Evolutionary conservation across 2,888 invertebrate genomes (phyloP).

Genomic region (Drosophila suboccidentalis): DNA sequence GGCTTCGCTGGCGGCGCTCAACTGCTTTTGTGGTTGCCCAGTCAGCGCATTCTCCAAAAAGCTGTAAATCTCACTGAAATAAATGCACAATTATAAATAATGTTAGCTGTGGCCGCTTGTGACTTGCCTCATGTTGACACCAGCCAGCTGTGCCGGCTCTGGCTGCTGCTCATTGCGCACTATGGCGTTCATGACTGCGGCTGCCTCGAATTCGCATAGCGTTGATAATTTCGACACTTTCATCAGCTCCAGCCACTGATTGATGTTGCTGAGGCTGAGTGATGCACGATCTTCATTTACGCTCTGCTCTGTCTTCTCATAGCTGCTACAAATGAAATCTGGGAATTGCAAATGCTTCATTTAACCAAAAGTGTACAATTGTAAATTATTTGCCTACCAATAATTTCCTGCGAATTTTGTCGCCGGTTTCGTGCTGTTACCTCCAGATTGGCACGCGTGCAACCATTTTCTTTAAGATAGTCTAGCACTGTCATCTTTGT

Average conservation of each 20-base stretch:
- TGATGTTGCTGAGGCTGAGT: slow-evolving; percentile 71
- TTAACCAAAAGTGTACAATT: background rate
- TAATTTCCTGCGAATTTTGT: slow-evolving; percentile 6
- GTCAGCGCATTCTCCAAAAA: slow-evolving; percentile 80
- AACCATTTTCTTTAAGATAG: slow-evolving; percentile 43
- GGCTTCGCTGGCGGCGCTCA: slow-evolving; percentile 64
- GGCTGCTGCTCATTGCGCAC: slow-evolving; percentile 71
- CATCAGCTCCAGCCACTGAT: slow-evolving; percentile 77
- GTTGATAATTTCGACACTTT: slow-evolving; percentile 51
- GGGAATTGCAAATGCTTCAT: background rate
- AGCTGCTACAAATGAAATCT: slow-evolving; percentile 72
- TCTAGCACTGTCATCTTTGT: slow-evolving; percentile 28
- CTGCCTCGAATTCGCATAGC: slow-evolving; percentile 75
- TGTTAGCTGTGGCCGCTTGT: background rate
- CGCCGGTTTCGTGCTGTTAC: slow-evolving; percentile 9
- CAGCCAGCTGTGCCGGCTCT: slow-evolving; percentile 39
- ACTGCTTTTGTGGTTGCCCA: slow-evolving; percentile 78
- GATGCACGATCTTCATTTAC: slow-evolving; percentile 77
- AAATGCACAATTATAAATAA: background rate
- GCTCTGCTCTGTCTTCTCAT: slow-evolving; percentile 56
- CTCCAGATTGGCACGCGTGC: slow-evolving; percentile 36
- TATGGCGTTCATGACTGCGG: slow-evolving; percentile 73
- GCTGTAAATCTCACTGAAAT: slow-evolving; percentile 75
- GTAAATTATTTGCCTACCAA: slow-evolving; percentile 36
- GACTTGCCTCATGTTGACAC: slow-evolving; percentile 53